Evolutionary conservation across 2,797 vertebrate genomes (phyloP), one percentile per base, ranked within the genome.

Genomic region (Gambusia yucatana): DNA sequence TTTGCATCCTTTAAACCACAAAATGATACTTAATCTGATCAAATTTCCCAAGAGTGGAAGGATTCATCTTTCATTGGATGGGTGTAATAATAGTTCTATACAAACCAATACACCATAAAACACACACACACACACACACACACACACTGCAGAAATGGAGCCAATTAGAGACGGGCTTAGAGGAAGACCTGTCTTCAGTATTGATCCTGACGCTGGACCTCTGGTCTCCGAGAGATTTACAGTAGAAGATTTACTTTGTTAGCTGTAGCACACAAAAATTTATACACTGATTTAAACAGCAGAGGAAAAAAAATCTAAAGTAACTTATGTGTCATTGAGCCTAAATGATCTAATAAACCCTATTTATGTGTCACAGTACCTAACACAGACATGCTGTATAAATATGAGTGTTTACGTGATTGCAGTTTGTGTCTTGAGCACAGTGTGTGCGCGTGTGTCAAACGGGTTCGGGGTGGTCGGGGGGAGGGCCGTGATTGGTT

Each of bases 201-300:
- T 96, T 92, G 95, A 96, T 96, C 92, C 93, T 91, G 88, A 91
- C 87, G 89, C 76, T 85, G 86, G 84, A 89, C 92, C 91, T 92
- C 86, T 94, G 92, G 90, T 92, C 89, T 91, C 85, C 73, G 81
- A 91, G 88, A 91, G 92, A 94, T 94, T 94, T 93, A 93, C 91
- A 90, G 86, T 76, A n/a, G 63, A 80, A 90, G 89, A 93, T 94
- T 93, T 91, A 91, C 90, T 91, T 88, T 89, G 86, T 90, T 90
- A 90, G 84, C 92, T 89, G 88, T 88, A 87, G 90, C 84, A 86
- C 86, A 85, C 79, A 79, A 71, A 86, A 77, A 86, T 16, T 55
- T 61, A 82, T 59, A 77, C 76, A 72, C 57, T 59, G 75, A 80
- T 77, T 82, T 82, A 61, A 69, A 87, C 78, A 77, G 10, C 61